Conservation (phyloP, 2,888 invertebrate species). For the Nomada ferruginata region DNA sequence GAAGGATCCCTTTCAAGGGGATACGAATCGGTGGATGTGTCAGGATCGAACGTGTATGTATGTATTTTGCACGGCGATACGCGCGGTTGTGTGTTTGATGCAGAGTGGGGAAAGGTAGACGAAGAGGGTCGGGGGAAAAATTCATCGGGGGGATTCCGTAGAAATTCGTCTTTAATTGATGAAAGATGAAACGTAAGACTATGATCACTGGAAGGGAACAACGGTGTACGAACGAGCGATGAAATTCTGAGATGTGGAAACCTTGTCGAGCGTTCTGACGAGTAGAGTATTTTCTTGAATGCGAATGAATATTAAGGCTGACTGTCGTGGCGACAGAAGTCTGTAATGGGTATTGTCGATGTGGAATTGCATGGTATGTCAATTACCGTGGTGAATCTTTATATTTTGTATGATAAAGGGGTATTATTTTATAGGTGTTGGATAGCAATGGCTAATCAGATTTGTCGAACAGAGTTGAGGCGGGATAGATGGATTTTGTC, state of each 20-base stretch:
- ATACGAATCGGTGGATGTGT: slow-evolving; percentile 31
- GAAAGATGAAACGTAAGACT: slow-evolving; percentile 10
- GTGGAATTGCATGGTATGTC: too few relatives aligned
- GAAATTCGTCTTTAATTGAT: slow-evolving; percentile 46
- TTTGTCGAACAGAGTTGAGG: too few relatives aligned
- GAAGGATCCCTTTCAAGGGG: slow-evolving; percentile 66
- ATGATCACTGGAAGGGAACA: slow-evolving; percentile 16
- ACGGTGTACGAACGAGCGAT: slow-evolving; percentile 1
- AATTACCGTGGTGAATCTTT: too few relatives aligned
- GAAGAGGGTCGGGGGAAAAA: not conserved
- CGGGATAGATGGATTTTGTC: too few relatives aligned
- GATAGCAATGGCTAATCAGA: too few relatives aligned
- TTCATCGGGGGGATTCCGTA: slow-evolving; percentile 31
- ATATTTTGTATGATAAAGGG: too few relatives aligned
- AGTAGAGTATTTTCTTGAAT: not conserved
- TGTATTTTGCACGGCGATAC: not conserved
- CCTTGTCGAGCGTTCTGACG: not conserved
- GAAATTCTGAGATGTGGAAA: slow-evolving; percentile 10
- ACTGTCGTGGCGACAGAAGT: too few relatives aligned
- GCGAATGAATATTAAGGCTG: not conserved
- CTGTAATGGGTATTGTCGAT: not conserved
- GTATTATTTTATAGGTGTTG: too few relatives aligned
- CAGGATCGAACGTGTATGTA: not conserved
- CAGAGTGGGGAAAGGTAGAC: not conserved
- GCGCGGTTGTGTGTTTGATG: not conserved